These are phyloP conservation scores for Tricholaema leucomelas DNA, from an alignment of 2,113 vertebrate species.

Conservation along the genomic window DNA sequence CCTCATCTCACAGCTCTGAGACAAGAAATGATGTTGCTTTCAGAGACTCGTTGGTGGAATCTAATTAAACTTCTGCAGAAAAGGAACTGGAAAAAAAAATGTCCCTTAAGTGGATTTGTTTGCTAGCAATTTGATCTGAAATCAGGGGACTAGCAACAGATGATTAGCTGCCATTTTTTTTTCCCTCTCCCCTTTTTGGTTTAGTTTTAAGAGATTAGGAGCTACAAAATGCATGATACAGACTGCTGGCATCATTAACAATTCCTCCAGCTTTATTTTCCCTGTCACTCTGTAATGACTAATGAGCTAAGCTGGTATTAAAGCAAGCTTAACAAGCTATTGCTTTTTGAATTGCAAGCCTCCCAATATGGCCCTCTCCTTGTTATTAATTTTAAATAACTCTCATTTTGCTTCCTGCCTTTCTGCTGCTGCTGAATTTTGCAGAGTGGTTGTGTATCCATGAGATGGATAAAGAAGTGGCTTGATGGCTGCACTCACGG, in stretches of 20 bases:
- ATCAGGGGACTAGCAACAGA: conserved; percentile 32
- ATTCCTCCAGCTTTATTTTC: conserved; percentile 61
- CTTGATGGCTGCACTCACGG: too few relatives aligned
- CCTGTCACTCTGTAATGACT: conserved; percentile 47
- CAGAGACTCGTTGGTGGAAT: conserved; percentile 16
- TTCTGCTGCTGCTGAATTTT: conserved; percentile 2
- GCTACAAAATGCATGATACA: conserved; percentile 29
- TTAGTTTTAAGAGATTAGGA: conserved; percentile 30
- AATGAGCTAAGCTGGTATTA: conserved; percentile 50
- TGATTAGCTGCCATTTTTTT: neutral
- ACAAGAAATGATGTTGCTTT: conserved; percentile 14
- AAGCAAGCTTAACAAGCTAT: conserved; percentile 44
- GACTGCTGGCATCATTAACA: conserved; percentile 57
- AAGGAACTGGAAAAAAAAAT: conserved; percentile 11
- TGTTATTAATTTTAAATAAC: conserved; percentile 51
- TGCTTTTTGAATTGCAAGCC: conserved; percentile 38
- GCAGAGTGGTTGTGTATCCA: neutral
- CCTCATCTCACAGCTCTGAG: neutral
- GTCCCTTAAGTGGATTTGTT: conserved; percentile 46
- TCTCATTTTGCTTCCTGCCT: neutral
- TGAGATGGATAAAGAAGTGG: too few relatives aligned
- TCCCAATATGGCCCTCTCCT: neutral
- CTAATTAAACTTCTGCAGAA: conserved; percentile 36
- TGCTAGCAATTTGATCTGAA: conserved; percentile 47
- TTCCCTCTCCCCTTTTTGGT: neutral